Evolutionary conservation across 2,113 vertebrate species (phyloP).

Genomic region (Dascyllus trimaculatus): DNA sequence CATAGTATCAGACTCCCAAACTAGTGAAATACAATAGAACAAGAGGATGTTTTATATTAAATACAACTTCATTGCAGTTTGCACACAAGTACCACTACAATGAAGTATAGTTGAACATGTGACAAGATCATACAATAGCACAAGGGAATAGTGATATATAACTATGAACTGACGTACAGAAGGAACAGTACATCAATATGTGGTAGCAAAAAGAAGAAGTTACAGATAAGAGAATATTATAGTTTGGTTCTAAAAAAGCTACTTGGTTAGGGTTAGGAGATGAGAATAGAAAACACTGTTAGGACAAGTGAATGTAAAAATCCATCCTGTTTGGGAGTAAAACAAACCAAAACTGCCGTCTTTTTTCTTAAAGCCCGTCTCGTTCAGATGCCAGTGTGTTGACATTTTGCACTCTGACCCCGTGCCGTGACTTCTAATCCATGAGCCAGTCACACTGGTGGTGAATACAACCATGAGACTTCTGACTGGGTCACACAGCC

Average conservation of each 20-base stretch:
- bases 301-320: no score
- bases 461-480: slow-evolving; percentile 42
- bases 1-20: not conserved
- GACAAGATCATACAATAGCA: not conserved
- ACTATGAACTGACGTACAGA: not conserved
- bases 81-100: not conserved
- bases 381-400: not conserved
- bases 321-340: no score
- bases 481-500: slow-evolving; percentile 18
- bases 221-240: no score
- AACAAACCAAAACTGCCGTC: no score
- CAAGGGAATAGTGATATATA: not conserved
- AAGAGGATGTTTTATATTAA: not conserved
- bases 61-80: not conserved
- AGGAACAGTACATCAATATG: no score
- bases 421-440: slow-evolving; percentile 53
- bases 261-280: no score
- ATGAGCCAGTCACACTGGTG: slow-evolving; percentile 16
- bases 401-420: slow-evolving; percentile 40
- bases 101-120: not conserved
- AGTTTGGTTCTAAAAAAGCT: no score
- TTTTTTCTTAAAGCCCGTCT: not conserved
- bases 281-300: no score
- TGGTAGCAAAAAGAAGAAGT: no score
- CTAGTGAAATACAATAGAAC: not conserved